Evolutionary conservation across 2,113 vertebrate species (phyloP), one percentile per base, ranked within the genome.

Genomic region (Baryphthengus martii): DNA sequence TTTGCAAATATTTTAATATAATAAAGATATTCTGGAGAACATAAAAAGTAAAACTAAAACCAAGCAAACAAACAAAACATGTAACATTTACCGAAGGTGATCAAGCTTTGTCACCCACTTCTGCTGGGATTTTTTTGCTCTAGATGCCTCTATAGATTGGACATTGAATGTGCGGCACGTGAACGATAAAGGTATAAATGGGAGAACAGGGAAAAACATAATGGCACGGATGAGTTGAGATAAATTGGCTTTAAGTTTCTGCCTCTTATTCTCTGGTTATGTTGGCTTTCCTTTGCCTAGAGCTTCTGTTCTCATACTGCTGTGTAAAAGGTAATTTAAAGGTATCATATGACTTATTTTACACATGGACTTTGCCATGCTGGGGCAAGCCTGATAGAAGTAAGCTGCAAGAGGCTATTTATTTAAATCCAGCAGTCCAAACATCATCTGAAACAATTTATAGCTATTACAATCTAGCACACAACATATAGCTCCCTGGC

Each of bases 141-240:
- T 70, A 63, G 44, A 19, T 28, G 19, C 20, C 29, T 59, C 59
- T 50, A 18, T 13, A 15, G 7, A 7, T 17, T 35, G 25, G 33
- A 42, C 5, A 4, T 31, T 31, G 65, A 66, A 68, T 3, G 0
- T 6, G 14, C 0, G 2, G 28, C 35, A n/a, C 26, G 3, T 7
- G 5, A 62, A 15, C 17, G 55, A 72, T 0, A 85, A 42, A 58
- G n/a, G 23, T 33, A 55, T 2, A 4, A 78, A 50, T 4, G 9
- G 49, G 45, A 82, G 49, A 88, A 68, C 5, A 63, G 28, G 23
- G 19, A 21, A 70, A 79, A 68, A 47, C 12, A 3, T 10, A 74
- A 42, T 6, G 37, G 29, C n/a, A 16, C 25, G 13, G 39, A 28
- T 35, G 58, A 40, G 7, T 9, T 39, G 24, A 77, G 17, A 50